Percentiles rank a stretch among this genome's conserved stretches.
These are phyloP conservation scores for Megaceryle alcyon DNA, from an alignment of 2,797 vertebrate species.

Conservation along the genomic window DNA sequence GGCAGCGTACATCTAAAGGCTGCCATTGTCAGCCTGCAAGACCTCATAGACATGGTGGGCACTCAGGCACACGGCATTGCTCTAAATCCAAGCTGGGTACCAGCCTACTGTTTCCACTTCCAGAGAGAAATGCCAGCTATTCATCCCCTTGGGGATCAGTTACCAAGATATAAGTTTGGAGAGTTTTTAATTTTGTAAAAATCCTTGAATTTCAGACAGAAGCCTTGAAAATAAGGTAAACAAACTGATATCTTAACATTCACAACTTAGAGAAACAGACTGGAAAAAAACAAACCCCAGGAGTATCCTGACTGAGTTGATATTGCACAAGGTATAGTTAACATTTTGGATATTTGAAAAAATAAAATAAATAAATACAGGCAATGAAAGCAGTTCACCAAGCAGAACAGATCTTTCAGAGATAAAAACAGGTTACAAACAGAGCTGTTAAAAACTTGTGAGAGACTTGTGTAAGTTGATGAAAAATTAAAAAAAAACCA, in stretches of 20 bases:
- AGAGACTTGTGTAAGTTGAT: background rate
- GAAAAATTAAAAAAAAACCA: background rate
- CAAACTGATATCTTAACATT: background rate
- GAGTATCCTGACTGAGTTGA: background rate
- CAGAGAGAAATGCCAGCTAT: background rate
- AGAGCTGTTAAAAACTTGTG: background rate
- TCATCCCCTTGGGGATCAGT: background rate
- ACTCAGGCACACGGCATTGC: background rate
- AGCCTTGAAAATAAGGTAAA: background rate
- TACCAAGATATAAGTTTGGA: background rate
- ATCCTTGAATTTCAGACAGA: background rate
- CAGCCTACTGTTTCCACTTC: background rate
- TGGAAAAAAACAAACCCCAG: background rate
- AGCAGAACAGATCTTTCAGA: background rate
- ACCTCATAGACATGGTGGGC: background rate
- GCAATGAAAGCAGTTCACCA: background rate
- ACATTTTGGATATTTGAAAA: background rate
- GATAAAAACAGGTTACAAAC: background rate
- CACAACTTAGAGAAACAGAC: background rate
- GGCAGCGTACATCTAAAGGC: background rate
- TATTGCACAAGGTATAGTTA: background rate
- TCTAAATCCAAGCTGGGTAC: background rate
- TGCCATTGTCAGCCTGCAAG: background rate
- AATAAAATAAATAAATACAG: constrained; percentile 23
- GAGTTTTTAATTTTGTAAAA: background rate